A percentile compares a stretch with the other conserved stretches of the same genome.
phyloP scores from a whole-genome alignment of 2,113 vertebrate genomes.

The Cygnus atratus region DNA sequence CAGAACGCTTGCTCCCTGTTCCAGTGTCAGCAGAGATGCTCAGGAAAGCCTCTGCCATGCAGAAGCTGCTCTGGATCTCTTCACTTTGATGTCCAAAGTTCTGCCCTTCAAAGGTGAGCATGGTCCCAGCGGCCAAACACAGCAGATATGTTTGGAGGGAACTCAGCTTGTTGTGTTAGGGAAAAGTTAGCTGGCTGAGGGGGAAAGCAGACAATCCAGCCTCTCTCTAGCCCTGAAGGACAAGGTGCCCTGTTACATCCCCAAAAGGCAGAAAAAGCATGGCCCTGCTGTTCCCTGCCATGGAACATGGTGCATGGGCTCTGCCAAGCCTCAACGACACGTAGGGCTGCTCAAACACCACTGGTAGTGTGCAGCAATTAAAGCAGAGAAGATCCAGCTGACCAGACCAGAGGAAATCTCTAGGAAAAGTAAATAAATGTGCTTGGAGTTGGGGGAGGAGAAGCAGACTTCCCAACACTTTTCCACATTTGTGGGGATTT shows the following conservation, averaged over 20 bases:
- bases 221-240: not conserved
- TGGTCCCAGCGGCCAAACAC: not conserved
- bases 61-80: not conserved
- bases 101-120: not conserved
- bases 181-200: not conserved
- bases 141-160: not conserved
- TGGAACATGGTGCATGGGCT: not conserved
- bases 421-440: not conserved
- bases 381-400: not conserved
- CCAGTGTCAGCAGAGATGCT: not conserved
- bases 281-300: not conserved
- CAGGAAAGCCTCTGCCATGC: not conserved
- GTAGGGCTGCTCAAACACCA: not conserved
- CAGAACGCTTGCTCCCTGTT: not conserved
- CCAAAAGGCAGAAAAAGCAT: not conserved
- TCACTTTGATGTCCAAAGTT: not conserved
- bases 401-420: not conserved
- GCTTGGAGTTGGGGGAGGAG: not conserved
- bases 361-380: not conserved
- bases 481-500: not conserved
- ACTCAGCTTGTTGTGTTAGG: not conserved
- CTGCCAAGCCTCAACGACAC: not conserved
- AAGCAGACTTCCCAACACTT: not conserved
- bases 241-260: not conserved
- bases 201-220: not conserved